Evolutionary conservation across 2,888 invertebrate species (phyloP).

Genomic region (Resseliella maxima): DNA sequence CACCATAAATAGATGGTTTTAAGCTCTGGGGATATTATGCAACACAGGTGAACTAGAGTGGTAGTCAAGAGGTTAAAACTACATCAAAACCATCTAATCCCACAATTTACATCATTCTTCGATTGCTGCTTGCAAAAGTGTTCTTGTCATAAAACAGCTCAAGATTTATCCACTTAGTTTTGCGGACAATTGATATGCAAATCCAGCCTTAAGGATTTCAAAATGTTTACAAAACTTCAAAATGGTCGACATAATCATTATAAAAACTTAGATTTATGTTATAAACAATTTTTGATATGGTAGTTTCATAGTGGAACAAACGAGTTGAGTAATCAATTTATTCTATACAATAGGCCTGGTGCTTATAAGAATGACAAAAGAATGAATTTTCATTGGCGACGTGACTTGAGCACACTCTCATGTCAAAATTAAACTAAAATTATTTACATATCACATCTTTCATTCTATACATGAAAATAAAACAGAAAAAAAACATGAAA

Average conservation of each 20-base stretch:
- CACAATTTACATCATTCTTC: neutral
- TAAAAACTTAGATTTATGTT: neutral
- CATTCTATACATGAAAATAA: neutral
- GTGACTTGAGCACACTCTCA: neutral
- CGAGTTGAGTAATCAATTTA: neutral
- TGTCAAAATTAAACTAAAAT: neutral
- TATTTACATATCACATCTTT: conserved; percentile 9
- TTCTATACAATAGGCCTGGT: neutral
- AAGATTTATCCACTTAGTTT: neutral
- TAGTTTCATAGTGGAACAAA: too few species aligned
- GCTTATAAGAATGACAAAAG: conserved; percentile 5
- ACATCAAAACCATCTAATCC: neutral
- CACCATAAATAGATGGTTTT: neutral
- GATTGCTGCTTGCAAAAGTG: neutral
- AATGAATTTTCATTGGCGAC: neutral
- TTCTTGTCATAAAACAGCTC: neutral
- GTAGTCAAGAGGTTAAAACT: neutral
- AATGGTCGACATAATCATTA: neutral
- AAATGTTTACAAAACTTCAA: neutral
- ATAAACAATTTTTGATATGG: neutral
- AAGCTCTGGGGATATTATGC: neutral
- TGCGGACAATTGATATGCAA: neutral
- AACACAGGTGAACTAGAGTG: neutral
- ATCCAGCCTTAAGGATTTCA: neutral
- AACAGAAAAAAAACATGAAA: neutral